Base-by-base conservation (phyloP, 2,888 invertebrate genomes). In the Spilosoma lubricipeda region DNA sequence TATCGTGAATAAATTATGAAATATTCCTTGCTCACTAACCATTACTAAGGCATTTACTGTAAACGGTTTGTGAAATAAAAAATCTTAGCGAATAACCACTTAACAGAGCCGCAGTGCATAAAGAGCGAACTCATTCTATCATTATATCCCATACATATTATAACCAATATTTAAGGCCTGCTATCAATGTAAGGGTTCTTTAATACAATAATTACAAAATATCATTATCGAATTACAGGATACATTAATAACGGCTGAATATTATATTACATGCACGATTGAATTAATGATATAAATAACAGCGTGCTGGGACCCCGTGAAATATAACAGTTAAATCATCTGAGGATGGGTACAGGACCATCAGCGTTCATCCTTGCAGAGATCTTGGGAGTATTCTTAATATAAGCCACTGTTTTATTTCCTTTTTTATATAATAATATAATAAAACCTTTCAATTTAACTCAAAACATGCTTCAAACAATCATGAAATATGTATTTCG, bases 11-110 rank as follows among this genome's bases (percentile, higher is more conserved):
- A 89, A 86, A 87, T 86, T 85, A 86, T 84, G 77, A 84, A 76
- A 86, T 76, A 80, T 84, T 77, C 77, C 76, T 85, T 83, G 79
- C 82, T 92, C 91, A 92, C 92, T 91, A 91, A 92, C 91, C 90
- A 88, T 90, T 80, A 82, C 88, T 89, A 91, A 92, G 90, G 90
- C 90, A 89, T 82, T 82, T 84, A 76, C 81, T 82, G 77, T 80
- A 80, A 75, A 80, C 80, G 73, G 77, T 77, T 80, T 59, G 71
- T 73, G 71, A 77, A 79, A 72, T 81, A 70, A 74, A 80, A 81
- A 76, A 39, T 73, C 39, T 39, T 70, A 52, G 73, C 65, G 39
- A 73, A 70, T 30, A 8, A 70, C 66, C 64, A 73, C 64, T 72
- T 68, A 39, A 36, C 48, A 69, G 72, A 68, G 68, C 52, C 72